Conservation (phyloP, 2,797 vertebrate genomes). For the Rhynchonycteris naso region DNA sequence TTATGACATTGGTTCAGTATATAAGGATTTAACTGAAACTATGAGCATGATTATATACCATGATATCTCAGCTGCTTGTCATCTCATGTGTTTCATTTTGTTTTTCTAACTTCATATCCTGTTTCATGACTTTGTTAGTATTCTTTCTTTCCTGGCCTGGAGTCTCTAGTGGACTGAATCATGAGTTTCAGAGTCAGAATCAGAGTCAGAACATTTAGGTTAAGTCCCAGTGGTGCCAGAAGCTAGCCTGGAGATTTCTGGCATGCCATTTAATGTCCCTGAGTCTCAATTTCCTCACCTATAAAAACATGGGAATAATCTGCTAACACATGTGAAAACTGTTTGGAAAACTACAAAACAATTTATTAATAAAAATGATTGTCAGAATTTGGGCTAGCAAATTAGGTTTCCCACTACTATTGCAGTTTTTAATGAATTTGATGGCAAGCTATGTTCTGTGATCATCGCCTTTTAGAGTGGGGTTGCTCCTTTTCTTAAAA, state of each 20-base stretch:
- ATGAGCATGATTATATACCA: slow-evolving; percentile 76
- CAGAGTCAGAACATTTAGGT: slow-evolving; percentile 65
- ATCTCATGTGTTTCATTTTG: slow-evolving; percentile 54
- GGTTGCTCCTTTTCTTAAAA: slow-evolving; percentile 78
- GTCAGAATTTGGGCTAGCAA: slow-evolving; percentile 40
- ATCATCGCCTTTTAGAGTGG: slow-evolving; percentile 69
- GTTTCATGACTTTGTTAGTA: background rate
- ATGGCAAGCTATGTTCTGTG: slow-evolving; percentile 74
- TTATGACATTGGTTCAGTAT: slow-evolving; percentile 79
- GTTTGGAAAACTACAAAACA: slow-evolving; percentile 3
- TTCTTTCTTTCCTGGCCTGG: slow-evolving; percentile 65
- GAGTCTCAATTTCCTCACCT: slow-evolving; percentile 25
- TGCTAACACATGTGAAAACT: background rate
- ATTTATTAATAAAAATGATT: background rate
- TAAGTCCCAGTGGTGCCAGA: background rate
- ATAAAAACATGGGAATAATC: slow-evolving; percentile 18
- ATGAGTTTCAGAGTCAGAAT: slow-evolving; percentile 71
- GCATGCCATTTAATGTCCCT: slow-evolving; percentile 58
- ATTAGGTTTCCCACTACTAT: slow-evolving; percentile 73
- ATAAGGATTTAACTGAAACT: slow-evolving; percentile 76
- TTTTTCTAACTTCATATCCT: slow-evolving; percentile 65
- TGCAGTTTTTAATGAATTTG: slow-evolving; percentile 40
- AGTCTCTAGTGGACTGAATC: slow-evolving; percentile 9
- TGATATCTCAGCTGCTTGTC: slow-evolving; percentile 71
- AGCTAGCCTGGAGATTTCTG: slow-evolving; percentile 12